These are phyloP conservation scores for Alosa sapidissima DNA, from an alignment of 2,797 vertebrate genomes.

Conservation along the genomic window DNA sequence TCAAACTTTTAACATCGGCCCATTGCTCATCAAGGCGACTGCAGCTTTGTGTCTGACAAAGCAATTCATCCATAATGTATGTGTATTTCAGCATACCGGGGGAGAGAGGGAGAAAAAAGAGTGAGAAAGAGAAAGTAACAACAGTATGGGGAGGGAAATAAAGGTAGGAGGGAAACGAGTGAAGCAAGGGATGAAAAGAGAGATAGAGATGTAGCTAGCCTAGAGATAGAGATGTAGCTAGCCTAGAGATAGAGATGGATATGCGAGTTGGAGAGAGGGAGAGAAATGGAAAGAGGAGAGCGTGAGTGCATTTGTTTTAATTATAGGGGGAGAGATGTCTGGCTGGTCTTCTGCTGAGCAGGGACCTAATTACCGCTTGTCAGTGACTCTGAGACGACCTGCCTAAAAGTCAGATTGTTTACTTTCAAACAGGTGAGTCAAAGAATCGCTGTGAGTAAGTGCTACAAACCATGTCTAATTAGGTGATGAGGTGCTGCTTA, in stretches of 20 bases:
- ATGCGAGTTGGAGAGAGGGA: neutral
- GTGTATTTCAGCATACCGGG: slow-evolving; percentile 51
- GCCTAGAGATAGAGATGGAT: neutral
- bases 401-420: slow-evolving; percentile 26
- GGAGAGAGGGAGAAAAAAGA: slow-evolving; percentile 49
- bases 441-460: neutral
- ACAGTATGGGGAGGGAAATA: neutral
- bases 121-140: slow-evolving; percentile 8
- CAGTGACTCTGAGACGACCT: slow-evolving; percentile 4
- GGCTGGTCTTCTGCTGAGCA: slow-evolving; percentile 48
- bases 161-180: neutral
- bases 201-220: neutral
- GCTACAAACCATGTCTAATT: slow-evolving; percentile 16
- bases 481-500: neutral
- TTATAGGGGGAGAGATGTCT: slow-evolving; percentile 52
- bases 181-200: neutral
- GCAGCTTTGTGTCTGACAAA: slow-evolving; percentile 72
- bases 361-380: slow-evolving; percentile 32
- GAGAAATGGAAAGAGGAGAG: slow-evolving; percentile 25
- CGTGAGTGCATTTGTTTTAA: slow-evolving; percentile 61
- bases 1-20: slow-evolving; percentile 72
- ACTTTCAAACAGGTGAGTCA: slow-evolving; percentile 19
- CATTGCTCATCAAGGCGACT: slow-evolving; percentile 69
- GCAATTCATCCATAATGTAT: slow-evolving; percentile 76
- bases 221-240: neutral